Percentiles rank a stretch among this genome's conserved stretches.
These are phyloP conservation scores for Gila robusta DNA, from an alignment of 2,797 vertebrate genomes.

Conservation along the genomic window DNA sequence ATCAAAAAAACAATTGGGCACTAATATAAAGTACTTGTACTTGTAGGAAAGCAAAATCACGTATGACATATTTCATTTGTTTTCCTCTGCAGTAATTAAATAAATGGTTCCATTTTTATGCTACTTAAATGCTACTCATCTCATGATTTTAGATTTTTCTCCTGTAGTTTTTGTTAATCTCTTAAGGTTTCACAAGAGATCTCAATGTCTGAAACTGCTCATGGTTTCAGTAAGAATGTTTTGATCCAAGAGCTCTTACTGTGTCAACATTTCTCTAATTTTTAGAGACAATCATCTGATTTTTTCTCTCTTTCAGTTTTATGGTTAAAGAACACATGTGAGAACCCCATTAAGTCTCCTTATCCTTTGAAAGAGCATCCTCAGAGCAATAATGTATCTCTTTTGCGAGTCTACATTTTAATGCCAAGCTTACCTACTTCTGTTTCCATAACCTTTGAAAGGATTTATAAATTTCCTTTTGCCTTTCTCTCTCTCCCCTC, in stretches of 20 bases:
- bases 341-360: neutral
- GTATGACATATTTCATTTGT: neutral
- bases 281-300: neutral
- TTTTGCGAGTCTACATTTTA: neutral
- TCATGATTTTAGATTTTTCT: neutral
- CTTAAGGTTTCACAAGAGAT: neutral
- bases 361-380: conserved; percentile 12
- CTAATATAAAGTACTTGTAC: conserved; percentile 1
- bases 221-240: neutral
- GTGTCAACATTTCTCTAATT: neutral
- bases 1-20: conserved; percentile 17
- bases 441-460: conserved; percentile 14
- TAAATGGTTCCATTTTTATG: neutral
- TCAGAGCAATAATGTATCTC: neutral
- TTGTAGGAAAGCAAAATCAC: neutral
- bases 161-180: neutral
- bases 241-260: neutral
- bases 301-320: neutral
- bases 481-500: neutral
- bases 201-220: neutral
- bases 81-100: neutral
- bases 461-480: neutral
- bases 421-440: conserved; percentile 16
- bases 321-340: neutral
- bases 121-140: neutral